phyloP scores from a whole-genome alignment of 37 sponge, comb jelly and placozoan genomes.

The Lycopodina hypogea region DNA sequence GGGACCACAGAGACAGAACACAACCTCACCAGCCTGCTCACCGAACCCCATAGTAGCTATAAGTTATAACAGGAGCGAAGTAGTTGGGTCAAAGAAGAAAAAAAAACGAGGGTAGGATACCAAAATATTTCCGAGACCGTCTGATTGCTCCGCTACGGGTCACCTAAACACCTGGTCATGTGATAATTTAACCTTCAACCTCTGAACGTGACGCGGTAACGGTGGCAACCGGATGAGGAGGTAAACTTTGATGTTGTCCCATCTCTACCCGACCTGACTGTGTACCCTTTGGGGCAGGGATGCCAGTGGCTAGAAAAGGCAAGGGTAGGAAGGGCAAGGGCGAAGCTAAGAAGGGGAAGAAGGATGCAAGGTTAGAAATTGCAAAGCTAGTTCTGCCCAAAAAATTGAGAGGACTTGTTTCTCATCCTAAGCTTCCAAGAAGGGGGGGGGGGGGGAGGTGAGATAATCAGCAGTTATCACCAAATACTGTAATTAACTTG shows the following conservation, averaged over 20 bases:
- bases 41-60: constrained; percentile 3
- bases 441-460: neutral
- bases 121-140: neutral
- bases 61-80: neutral
- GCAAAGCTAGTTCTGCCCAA: too few species aligned
- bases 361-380: constrained; percentile 34
- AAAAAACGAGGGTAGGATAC: too few species aligned
- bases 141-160: neutral
- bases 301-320: constrained; percentile 3
- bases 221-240: too few species aligned
- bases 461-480: neutral
- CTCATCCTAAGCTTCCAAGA: too few species aligned
- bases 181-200: too few species aligned
- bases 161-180: neutral
- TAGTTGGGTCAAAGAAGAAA: too few species aligned
- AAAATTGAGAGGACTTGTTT: too few species aligned
- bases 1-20: constrained; percentile 66
- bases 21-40: constrained; percentile 9
- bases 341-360: constrained; percentile 51
- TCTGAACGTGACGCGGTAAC: too few species aligned
- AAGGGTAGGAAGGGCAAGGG: constrained; percentile 47
- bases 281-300: too few species aligned
- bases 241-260: neutral
- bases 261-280: too few species aligned
- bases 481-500: neutral